Conservation (phyloP, 1,140 invertebrate species). For the Penaeus indicus region DNA sequence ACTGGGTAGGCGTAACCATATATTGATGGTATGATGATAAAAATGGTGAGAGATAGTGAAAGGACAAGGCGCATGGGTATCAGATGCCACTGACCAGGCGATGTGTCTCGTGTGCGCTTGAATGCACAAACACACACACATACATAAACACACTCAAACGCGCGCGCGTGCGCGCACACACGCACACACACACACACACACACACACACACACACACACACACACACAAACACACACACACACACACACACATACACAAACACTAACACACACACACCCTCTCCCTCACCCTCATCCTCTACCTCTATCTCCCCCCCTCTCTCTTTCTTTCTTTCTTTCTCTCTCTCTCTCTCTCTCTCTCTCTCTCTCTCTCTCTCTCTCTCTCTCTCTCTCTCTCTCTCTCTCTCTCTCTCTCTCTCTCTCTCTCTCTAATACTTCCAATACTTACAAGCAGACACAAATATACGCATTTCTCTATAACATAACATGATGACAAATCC, state of each 20-base stretch:
- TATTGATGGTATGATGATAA: too few species aligned
- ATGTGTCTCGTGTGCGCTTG: too few species aligned
- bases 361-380: not conserved
- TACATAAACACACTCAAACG: too few species aligned
- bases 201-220: constrained; percentile 42
- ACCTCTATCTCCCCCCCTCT: not conserved
- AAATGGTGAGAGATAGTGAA: too few species aligned
- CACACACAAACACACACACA: constrained; percentile 39
- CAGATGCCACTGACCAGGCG: too few species aligned
- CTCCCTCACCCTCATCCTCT: not conserved
- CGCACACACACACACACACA: not conserved
- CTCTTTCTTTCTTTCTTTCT: too few species aligned
- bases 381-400: not conserved
- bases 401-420: not conserved
- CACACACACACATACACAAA: not conserved
- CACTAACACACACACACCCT: not conserved
- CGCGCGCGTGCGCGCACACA: not conserved
- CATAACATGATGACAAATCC: too few species aligned
- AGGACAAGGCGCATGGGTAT: too few species aligned
- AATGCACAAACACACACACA: too few species aligned
- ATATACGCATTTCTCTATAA: too few species aligned
- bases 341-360: not conserved
- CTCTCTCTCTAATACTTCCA: too few species aligned
- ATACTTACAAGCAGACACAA: not conserved
- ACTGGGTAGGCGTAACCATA: too few species aligned